Evolutionary conservation across 2,888 invertebrate species (phyloP).

Genomic region (Psylliodes chrysocephalus): DNA sequence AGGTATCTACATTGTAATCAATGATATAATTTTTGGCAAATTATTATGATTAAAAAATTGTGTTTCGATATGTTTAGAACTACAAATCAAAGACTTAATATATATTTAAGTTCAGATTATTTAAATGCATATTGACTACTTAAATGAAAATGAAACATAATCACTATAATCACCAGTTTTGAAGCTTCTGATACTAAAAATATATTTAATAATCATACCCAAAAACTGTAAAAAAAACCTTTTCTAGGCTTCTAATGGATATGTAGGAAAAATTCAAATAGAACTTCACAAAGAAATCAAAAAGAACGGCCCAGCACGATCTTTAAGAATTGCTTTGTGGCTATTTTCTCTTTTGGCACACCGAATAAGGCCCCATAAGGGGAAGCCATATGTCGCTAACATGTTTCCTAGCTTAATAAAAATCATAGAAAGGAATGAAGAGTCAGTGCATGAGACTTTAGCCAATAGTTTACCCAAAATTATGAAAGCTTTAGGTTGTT

Average conservation of each 20-base stretch:
- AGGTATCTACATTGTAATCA: too few species aligned
- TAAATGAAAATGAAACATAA: too few species aligned
- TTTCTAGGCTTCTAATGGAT: conserved; percentile 69
- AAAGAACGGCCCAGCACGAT: conserved; percentile 77
- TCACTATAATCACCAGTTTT: too few species aligned
- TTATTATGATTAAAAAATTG: too few species aligned
- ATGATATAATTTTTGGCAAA: too few species aligned
- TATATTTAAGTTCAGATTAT: too few species aligned
- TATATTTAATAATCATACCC: too few species aligned
- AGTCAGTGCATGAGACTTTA: conserved; percentile 76
- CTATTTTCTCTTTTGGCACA: conserved; percentile 81
- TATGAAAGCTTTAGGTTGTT: conserved; percentile 73
- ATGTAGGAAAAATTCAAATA: conserved; percentile 78
- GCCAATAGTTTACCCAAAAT: conserved; percentile 73
- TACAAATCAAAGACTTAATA: too few species aligned
- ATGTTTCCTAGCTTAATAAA: conserved; percentile 78
- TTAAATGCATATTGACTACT: too few species aligned
- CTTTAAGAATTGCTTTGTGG: conserved; percentile 79
- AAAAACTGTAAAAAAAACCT: too few species aligned
- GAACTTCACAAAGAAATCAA: conserved; percentile 86
- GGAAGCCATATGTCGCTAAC: conserved; percentile 81
- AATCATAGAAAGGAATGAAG: conserved; percentile 78
- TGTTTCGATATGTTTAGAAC: too few species aligned
- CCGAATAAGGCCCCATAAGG: conserved; percentile 80
- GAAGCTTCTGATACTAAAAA: too few species aligned